Percentiles rank a stretch among this genome's conserved stretches.
Conservation (phyloP, 2,113 vertebrate species). For the Sinosuthora webbiana region DNA sequence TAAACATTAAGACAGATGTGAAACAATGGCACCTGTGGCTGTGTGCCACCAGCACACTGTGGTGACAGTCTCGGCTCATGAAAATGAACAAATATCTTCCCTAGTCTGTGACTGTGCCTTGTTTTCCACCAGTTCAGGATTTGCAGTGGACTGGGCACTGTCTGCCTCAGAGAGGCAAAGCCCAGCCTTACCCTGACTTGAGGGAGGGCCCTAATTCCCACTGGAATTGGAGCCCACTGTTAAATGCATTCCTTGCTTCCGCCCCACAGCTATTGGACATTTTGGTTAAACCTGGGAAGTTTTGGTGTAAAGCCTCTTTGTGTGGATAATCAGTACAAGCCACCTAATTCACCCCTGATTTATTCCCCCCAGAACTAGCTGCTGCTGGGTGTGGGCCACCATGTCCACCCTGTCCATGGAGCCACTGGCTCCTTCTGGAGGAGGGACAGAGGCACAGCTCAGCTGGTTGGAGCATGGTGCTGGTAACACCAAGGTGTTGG, state of each 20-base stretch:
- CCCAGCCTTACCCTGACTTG: neutral
- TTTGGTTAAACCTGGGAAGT: neutral
- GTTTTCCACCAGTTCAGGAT: neutral
- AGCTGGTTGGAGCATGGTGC: neutral
- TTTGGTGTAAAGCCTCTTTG: neutral
- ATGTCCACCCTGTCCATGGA: neutral
- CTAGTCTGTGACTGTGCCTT: neutral
- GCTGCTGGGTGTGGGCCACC: neutral
- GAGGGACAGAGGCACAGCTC: neutral
- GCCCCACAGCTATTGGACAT: neutral
- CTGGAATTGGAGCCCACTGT: neutral
- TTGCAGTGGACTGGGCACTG: too few relatives aligned
- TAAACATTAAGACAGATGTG: neutral
- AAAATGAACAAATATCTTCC: neutral
- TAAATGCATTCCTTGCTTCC: neutral
- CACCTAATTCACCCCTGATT: neutral
- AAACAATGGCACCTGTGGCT: neutral
- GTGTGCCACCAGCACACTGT: neutral
- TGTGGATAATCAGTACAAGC: neutral
- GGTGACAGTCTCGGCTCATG: neutral
- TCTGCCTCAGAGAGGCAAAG: neutral
- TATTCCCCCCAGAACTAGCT: neutral
- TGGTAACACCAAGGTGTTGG: neutral
- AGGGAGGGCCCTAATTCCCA: accelerated
- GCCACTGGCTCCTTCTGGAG: accelerated